Percentiles rank a stretch among this genome's conserved stretches.
phyloP scores from a whole-genome alignment of 2,797 vertebrate genomes.

The Catharus ustulatus region DNA sequence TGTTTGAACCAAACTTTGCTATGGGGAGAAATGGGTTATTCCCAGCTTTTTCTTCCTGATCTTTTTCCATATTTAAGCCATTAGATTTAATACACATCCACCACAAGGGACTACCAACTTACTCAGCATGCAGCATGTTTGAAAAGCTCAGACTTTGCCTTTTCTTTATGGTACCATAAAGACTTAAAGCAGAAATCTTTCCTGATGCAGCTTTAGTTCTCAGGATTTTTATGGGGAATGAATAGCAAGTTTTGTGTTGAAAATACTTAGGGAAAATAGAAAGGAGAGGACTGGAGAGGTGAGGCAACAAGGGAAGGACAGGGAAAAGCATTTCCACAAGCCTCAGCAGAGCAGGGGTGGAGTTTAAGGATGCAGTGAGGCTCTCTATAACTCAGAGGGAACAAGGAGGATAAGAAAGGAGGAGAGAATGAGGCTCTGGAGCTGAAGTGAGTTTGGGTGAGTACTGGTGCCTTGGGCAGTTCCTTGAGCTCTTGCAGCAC shows the following conservation, averaged over 20 bases:
- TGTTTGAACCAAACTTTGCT: not conserved
- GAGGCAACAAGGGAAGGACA: not conserved
- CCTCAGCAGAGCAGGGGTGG: not conserved
- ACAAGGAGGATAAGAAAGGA: not conserved
- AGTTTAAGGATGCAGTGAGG: rapidly evolving
- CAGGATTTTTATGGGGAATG: not conserved
- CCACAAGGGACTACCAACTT: not conserved
- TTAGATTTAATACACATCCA: not conserved
- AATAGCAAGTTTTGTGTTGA: not conserved
- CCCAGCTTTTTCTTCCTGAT: not conserved
- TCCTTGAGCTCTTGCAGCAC: not conserved
- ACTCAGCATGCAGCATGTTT: not conserved
- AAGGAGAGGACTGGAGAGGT: not conserved
- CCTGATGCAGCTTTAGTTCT: not conserved
- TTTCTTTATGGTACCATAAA: not conserved
- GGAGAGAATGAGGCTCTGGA: not conserved
- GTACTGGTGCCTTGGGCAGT: not conserved
- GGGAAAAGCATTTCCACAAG: not conserved
- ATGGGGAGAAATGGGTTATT: not conserved
- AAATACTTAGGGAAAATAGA: not conserved
- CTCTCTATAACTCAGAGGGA: not conserved
- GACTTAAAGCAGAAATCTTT: not conserved
- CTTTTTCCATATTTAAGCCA: not conserved
- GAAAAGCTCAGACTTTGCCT: not conserved
- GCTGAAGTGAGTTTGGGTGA: not conserved